Conservation (phyloP, 2,113 vertebrate genomes). For the Phainopepla nitens region DNA sequence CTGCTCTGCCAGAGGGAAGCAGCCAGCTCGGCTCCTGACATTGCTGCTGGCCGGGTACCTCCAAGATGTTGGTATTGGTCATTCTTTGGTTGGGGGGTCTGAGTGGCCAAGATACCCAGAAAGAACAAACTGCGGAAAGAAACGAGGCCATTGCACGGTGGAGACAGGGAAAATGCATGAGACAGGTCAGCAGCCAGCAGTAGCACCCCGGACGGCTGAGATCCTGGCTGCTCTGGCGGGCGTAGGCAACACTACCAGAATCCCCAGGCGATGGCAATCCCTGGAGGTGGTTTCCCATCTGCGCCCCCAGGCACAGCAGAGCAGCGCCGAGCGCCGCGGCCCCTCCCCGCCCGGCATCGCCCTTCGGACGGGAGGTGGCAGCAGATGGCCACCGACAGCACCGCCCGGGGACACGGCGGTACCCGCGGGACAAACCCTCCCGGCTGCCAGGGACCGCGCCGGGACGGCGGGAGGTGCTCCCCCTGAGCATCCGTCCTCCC, state of each 20-base stretch:
- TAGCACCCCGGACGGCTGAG: accelerated
- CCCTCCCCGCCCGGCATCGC: background rate
- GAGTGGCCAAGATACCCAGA: background rate
- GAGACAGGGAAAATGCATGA: background rate
- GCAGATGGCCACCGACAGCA: background rate
- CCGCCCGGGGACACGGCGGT: background rate
- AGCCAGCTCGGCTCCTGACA: background rate
- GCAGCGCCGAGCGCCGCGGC: background rate
- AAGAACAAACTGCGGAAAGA: background rate
- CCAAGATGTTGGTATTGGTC: background rate
- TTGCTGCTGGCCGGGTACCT: background rate
- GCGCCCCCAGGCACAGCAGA: background rate
- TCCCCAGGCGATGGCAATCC: background rate
- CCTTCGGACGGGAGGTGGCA: constrained; percentile 49
- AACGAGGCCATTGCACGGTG: accelerated
- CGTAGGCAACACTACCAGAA: accelerated
- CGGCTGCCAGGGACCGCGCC: background rate
- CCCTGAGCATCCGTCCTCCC: background rate
- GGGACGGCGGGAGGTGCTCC: background rate
- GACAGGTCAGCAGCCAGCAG: background rate
- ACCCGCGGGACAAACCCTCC: background rate
- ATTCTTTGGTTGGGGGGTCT: background rate
- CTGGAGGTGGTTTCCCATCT: background rate
- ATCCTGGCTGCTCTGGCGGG: background rate
- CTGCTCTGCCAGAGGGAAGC: background rate